phyloP scores from a whole-genome alignment of 1,140 invertebrate species.

The Drosophila mauritiana region DNA sequence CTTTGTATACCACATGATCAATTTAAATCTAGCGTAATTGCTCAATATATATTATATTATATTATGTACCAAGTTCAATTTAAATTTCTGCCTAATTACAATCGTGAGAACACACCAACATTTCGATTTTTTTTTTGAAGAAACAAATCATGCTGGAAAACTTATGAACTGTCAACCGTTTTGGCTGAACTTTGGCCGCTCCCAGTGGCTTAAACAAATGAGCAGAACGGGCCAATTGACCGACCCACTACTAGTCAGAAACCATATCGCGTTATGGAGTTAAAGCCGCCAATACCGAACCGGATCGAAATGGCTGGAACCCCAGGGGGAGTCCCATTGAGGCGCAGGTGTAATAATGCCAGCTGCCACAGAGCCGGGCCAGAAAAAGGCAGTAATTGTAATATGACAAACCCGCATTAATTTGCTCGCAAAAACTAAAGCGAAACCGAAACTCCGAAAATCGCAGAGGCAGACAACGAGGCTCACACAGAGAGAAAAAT shows the following conservation, averaged over 20 bases:
- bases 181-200: constrained; percentile 49
- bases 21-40: background rate
- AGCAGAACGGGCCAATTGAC: constrained; percentile 41
- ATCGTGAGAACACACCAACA: constrained; percentile 41
- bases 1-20: background rate
- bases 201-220: constrained; percentile 36
- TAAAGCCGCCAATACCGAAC: constrained; percentile 35
- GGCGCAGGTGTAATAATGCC: constrained; percentile 71
- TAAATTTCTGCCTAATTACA: constrained; percentile 25
- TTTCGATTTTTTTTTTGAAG: background rate
- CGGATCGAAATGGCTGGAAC: constrained; percentile 10
- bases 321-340: constrained; percentile 32
- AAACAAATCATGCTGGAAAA: constrained; percentile 22
- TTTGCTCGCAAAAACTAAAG: constrained; percentile 50
- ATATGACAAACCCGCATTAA: constrained; percentile 76
- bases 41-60: background rate
- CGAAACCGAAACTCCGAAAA: constrained; percentile 29
- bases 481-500: background rate
- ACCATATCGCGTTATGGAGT: constrained; percentile 8
- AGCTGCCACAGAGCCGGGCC: constrained; percentile 42
- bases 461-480: constrained; percentile 5
- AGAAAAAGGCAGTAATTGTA: constrained; percentile 67
- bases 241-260: constrained; percentile 12
- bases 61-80: constrained; percentile 1
- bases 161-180: constrained; percentile 53